Conservation (phyloP, 2,113 vertebrate species). For the Salvelinus namaycush region DNA sequence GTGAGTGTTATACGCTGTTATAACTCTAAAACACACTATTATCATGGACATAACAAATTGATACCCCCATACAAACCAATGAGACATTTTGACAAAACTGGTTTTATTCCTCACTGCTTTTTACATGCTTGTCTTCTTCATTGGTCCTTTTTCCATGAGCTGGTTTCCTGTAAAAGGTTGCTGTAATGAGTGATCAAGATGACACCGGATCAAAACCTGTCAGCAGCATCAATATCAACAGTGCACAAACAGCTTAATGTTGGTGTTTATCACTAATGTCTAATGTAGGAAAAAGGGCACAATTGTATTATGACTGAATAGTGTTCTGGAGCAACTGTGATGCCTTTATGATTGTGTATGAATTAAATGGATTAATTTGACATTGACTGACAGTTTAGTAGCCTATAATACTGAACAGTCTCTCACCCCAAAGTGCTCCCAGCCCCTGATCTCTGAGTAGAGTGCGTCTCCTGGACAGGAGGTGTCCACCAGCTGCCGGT, state of each 20-base stretch:
- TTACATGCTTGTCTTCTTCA: constrained; percentile 1
- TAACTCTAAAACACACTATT: no score
- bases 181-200: neutral
- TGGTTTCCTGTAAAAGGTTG: constrained; percentile 10
- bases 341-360: no score
- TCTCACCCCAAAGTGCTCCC: constrained; percentile 76
- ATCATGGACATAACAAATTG: no score
- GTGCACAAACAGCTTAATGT: neutral
- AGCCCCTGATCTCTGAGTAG: constrained; percentile 78
- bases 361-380: no score
- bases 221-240: neutral
- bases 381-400: neutral
- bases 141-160: neutral
- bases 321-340: no score
- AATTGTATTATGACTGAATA: no score
- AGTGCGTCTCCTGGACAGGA: constrained; percentile 82
- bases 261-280: no score
- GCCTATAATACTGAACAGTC: neutral
- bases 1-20: no score
- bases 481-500: constrained; percentile 82
- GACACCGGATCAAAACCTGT: neutral
- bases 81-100: neutral
- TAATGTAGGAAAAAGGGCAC: no score
- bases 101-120: neutral
- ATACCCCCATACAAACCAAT: neutral